Conservation (phyloP, 2,113 vertebrate species). For the Marmota monax region DNA sequence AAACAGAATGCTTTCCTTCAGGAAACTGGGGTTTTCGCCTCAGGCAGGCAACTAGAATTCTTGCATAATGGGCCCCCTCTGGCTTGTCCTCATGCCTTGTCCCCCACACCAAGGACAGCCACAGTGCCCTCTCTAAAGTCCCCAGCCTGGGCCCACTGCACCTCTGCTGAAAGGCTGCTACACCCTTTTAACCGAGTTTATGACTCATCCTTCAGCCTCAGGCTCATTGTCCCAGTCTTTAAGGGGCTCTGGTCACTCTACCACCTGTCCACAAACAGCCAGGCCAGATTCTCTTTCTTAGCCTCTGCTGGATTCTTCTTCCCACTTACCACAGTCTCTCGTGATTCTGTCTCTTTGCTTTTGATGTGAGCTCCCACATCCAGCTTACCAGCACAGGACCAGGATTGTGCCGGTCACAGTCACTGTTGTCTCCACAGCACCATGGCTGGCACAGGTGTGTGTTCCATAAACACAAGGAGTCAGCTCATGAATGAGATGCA, state of each 20-base stretch:
- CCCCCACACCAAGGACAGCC: rapidly evolving
- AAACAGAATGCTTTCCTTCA: not conserved
- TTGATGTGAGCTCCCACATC: not conserved
- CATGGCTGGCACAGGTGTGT: rapidly evolving
- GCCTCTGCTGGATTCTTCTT: not conserved
- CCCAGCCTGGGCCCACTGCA: not conserved
- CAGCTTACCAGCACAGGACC: rapidly evolving
- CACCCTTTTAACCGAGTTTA: not conserved
- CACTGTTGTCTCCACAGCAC: not conserved
- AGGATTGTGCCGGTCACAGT: too few relatives aligned
- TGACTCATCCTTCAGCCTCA: not conserved
- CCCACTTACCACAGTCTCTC: too few relatives aligned
- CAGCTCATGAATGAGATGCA: not conserved
- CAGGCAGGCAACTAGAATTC: not conserved
- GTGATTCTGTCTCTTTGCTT: not conserved
- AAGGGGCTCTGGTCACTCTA: not conserved
- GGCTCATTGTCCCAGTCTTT: not conserved
- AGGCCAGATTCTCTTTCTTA: not conserved
- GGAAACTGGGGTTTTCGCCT: not conserved
- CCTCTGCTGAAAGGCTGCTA: not conserved
- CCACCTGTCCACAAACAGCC: too few relatives aligned
- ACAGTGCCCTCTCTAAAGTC: too few relatives aligned
- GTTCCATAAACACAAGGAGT: rapidly evolving
- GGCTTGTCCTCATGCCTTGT: not conserved
- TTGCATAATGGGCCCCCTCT: not conserved